A percentile compares a stretch with the other conserved stretches of the same genome.
phyloP scores from a whole-genome alignment of 2,113 vertebrate genomes.

The Labeo rohita region DNA sequence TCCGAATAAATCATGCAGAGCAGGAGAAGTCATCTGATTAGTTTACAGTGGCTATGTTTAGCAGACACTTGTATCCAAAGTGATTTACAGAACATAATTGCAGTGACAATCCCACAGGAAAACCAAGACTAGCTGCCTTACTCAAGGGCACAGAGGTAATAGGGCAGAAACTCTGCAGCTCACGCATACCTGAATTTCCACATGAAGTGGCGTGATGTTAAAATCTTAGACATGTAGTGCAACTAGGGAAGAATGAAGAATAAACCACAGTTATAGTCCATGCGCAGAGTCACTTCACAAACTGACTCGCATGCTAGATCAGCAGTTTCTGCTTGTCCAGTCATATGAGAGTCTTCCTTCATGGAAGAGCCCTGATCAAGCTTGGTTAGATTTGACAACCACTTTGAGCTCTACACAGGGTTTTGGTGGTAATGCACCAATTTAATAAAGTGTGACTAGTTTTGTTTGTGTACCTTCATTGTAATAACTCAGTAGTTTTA shows the following conservation, averaged over 20 bases:
- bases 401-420: neutral
- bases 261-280: neutral
- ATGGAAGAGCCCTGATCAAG: neutral
- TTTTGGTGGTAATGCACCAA: neutral
- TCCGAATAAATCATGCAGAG: neutral
- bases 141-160: neutral
- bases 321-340: neutral
- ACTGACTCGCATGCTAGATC: neutral
- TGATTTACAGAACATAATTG: constrained; percentile 21
- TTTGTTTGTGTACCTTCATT: neutral
- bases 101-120: neutral
- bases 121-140: neutral
- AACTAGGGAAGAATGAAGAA: neutral
- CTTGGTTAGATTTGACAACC: constrained; percentile 4
- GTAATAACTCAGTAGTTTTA: neutral
- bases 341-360: neutral
- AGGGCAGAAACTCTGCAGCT: neutral
- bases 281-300: neutral
- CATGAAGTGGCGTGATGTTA: neutral
- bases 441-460: neutral
- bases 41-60: constrained; percentile 1
- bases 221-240: neutral
- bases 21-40: neutral
- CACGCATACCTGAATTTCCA: neutral
- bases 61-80: neutral